Base-by-base conservation (phyloP, 2,797 vertebrate genomes). In the Astyanax mexicanus region DNA sequence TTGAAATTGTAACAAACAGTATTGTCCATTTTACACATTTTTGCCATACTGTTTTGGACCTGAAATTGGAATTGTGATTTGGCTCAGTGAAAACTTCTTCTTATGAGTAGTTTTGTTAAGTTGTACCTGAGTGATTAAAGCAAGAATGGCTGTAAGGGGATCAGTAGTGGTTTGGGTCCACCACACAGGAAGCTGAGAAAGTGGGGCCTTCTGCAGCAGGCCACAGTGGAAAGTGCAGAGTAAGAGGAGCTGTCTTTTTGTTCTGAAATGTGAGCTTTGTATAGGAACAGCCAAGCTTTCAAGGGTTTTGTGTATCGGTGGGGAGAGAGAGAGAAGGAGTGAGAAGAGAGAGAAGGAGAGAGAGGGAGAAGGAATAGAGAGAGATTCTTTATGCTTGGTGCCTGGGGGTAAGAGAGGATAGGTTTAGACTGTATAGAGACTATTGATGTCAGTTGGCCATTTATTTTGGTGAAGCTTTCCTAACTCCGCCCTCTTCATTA, bases 181-280 rank as follows among this genome's bases (percentile, higher is more conserved):
- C 65, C 69, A 58, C 13, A 38, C 29, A 44, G 72, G 27, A 15
- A 82, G 86, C 83, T 82, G 86, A 88, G 87, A 89, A 92, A 90
- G 87, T 70, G n/a, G n/a, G n/a, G n/a, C 88, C 88, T 87, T 89
- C 57, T 78, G 86, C 86, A 40, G 81, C 80, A 79, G 84, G 80
- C 65, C 85, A 15, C 42, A 78, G 72, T 84, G 81, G 85, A 88
- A 81, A 89, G 88, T 86, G 86, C 89, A 86, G 85, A 80, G 74
- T 88, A 82, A 86, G 81, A 79, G 87, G 86, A 88, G 84, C 78
- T 55, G 80, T 81, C 87, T 79, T 90, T 91, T 90, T 91, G 87
- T 89, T 85, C 82, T 86, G 90, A 88, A 90, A 92, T 61, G 76
- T 68, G 89, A 91, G 86, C 76, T 75, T 72, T 64, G 81, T 81